Evolutionary conservation across 2,113 vertebrate genomes (phyloP), one percentile per base, ranked within the genome.

Genomic region (Panthera tigris): DNA sequence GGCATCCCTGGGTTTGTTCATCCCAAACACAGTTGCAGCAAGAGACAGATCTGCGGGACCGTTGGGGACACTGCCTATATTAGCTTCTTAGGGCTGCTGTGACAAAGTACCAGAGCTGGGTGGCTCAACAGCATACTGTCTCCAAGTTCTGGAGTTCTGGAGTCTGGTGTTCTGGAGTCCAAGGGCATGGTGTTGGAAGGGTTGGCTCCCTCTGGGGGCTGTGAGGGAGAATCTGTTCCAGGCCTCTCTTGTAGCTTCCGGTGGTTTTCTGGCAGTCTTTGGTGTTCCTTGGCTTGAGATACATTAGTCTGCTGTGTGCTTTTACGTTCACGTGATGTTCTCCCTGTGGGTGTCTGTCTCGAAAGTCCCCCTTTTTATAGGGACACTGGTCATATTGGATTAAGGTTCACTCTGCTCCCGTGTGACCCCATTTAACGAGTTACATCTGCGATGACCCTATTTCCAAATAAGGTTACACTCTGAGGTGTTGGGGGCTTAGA

Each of bases 401-500:
- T 78, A 91, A 55, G 80, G 45, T 48, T 83, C 74, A 68, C 87
- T 45, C 39, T 33, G 36, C 18, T 66, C 45, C 71, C 63, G 39
- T n/a, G 41, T 85, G 79, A 89, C 57, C 45, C 76, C 92, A 93
- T 68, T 73, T 81, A 66, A 93, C 78, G 36, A 89, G 85, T 94
- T 50, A 74, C 19, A 85, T 79, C 50, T 69, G 84, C 45, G 39
- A 71, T 19, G 68, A 36, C 65, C 27, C 41, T 76, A 4, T 78
- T 92, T 78, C 94, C 84, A 97, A 92, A 92, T 86, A 90, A 82
- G 80, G 91, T 61, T 63, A 84, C 57, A 27, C 71, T 50, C 71
- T 79, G 63, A 88, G 50, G 45, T 66, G 45, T 15, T 25, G 63
- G 74, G 27, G 63, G 65, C 65, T 89, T 85, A 50, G 29, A 82